Conservation (phyloP, 1,140 invertebrate genomes). For the Nixonia krombeini region DNA sequence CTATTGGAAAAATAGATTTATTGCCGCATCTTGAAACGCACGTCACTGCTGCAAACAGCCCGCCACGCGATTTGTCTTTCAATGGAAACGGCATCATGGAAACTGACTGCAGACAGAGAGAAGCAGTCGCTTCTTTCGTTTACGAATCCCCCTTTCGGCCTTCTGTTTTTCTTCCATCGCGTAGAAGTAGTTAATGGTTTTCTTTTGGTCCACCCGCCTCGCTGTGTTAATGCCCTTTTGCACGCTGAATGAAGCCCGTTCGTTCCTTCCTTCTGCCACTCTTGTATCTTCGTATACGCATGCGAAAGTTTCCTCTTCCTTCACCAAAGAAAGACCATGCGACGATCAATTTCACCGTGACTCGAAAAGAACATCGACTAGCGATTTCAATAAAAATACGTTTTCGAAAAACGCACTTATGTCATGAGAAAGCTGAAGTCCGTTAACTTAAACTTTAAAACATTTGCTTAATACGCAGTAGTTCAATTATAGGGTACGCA, state of each 20-base stretch:
- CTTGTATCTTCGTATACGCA: slow-evolving; percentile 8
- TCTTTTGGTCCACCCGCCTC: slow-evolving; percentile 56
- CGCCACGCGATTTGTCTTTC: slow-evolving; percentile 62
- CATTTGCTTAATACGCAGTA: too few relatives aligned
- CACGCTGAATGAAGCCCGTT: slow-evolving; percentile 52
- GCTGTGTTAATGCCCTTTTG: slow-evolving; percentile 56
- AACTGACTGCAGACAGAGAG: slow-evolving; percentile 34
- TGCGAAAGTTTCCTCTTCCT: slow-evolving; percentile 18
- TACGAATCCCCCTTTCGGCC: slow-evolving; percentile 38
- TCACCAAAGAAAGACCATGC: background rate
- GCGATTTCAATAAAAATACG: background rate
- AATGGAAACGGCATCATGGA: slow-evolving; percentile 57
- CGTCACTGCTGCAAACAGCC: slow-evolving; percentile 36
- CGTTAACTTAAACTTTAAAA: too few relatives aligned
- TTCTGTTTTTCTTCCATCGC: slow-evolving; percentile 66
- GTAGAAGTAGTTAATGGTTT: slow-evolving; percentile 68
- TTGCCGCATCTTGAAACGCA: slow-evolving; percentile 48
- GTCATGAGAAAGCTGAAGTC: background rate
- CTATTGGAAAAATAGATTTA: slow-evolving; percentile 58
- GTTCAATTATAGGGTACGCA: too few relatives aligned
- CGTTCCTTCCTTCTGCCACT: slow-evolving; percentile 39
- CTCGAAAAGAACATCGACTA: background rate
- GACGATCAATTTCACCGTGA: slow-evolving; percentile 3
- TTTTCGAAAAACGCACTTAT: background rate
- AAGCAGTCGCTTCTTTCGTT: slow-evolving; percentile 45